Percentiles rank a stretch among this genome's conserved stretches.
These are phyloP conservation scores for Lissocephala sabroskyi DNA, from an alignment of 2,888 invertebrate genomes.

Conservation along the genomic window DNA sequence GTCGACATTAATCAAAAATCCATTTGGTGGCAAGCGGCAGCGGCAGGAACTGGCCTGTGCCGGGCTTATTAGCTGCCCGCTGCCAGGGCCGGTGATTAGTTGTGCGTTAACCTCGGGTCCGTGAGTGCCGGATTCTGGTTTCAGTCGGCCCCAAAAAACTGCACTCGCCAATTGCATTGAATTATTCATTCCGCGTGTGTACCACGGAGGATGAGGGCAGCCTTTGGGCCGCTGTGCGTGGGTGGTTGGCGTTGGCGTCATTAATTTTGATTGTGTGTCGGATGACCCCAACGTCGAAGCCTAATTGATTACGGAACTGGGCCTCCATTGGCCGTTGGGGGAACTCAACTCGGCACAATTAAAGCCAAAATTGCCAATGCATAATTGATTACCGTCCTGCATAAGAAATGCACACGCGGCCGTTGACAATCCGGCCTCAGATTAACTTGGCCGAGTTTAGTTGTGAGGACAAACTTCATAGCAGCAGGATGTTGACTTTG, in stretches of 20 bases:
- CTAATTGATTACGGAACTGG: too few relatives aligned
- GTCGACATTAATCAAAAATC: slow-evolving; percentile 61
- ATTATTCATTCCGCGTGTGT: slow-evolving; percentile 40
- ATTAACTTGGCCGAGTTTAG: too few relatives aligned
- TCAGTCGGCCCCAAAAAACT: slow-evolving; percentile 8
- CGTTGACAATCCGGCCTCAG: not conserved
- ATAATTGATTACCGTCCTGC: not conserved
- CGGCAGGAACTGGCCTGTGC: slow-evolving; percentile 5
- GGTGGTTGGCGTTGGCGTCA: too few relatives aligned
- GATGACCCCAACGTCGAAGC: too few relatives aligned
- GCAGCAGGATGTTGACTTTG: slow-evolving; percentile 38
- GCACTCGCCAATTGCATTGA: slow-evolving; percentile 38
- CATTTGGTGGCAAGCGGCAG: slow-evolving; percentile 34
- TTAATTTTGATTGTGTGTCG: not conserved
- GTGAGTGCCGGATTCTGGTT: not conserved
- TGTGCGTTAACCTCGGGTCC: slow-evolving; percentile 52
- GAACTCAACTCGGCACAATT: not conserved
- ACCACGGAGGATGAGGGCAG: not conserved
- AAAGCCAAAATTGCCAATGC: not conserved
- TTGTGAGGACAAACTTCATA: too few relatives aligned
- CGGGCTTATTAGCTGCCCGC: slow-evolving; percentile 19
- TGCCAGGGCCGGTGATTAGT: slow-evolving; percentile 45
- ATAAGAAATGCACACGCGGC: not conserved
- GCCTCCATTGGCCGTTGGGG: too few relatives aligned
- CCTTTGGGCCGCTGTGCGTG: not conserved